Evolutionary conservation across 2,888 invertebrate genomes (phyloP).

Genomic region (Ormyrus pomaceus): DNA sequence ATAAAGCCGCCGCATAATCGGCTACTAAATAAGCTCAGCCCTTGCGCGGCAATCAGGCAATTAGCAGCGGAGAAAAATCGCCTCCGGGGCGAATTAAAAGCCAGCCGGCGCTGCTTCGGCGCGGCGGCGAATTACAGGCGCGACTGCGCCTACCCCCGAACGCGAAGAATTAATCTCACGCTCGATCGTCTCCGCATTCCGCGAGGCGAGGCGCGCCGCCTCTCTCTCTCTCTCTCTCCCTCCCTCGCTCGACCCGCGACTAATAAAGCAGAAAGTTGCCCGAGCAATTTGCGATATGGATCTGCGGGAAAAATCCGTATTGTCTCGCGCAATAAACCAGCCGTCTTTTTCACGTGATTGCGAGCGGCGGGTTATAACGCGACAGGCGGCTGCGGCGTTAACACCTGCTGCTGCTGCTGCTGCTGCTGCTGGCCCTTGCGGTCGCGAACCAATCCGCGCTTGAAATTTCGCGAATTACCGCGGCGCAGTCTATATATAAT

Average conservation of each 20-base stretch:
- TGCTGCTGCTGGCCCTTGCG: neutral
- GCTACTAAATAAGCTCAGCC: neutral
- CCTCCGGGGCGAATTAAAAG: neutral
- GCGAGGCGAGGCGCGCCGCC: neutral
- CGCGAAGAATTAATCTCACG: slow-evolving; percentile 42
- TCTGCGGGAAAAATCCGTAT: slow-evolving; percentile 8
- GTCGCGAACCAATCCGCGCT: neutral
- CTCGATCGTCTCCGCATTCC: slow-evolving; percentile 26
- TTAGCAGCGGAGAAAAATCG: neutral
- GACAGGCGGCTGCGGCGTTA: too few species aligned
- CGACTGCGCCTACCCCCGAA: neutral
- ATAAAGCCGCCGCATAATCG: too few species aligned
- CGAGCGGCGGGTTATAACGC: neutral
- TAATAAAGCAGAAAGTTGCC: slow-evolving; percentile 7
- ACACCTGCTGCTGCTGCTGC: too few species aligned
- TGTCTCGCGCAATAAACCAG: neutral
- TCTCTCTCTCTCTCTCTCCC: neutral
- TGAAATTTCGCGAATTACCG: slow-evolving; percentile 35
- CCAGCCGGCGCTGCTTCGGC: neutral
- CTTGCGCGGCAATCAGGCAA: neutral
- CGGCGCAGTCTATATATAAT: slow-evolving; percentile 2
- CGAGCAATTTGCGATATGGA: slow-evolving; percentile 37
- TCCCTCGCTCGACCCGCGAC: neutral
- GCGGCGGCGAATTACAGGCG: neutral
- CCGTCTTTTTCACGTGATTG: slow-evolving; percentile 20